Evolutionary conservation across 2,113 vertebrate genomes (phyloP).

Genomic region (Petrocephalus zakoni): DNA sequence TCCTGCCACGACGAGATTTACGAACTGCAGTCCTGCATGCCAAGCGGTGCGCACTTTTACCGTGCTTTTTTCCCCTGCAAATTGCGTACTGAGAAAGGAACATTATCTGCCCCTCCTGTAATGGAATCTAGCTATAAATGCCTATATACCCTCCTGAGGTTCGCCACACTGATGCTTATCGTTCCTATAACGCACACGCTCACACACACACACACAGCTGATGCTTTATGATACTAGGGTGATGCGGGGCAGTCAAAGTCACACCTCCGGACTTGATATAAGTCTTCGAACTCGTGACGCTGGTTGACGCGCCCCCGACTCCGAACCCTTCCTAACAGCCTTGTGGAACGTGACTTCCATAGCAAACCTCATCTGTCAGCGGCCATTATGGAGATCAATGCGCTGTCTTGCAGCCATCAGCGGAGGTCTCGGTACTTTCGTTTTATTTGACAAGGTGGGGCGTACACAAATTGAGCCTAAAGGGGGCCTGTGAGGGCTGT

Average conservation of each 20-base stretch:
- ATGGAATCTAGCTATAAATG: slow-evolving; percentile 5
- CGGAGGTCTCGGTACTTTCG: neutral
- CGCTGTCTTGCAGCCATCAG: neutral
- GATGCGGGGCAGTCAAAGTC: neutral
- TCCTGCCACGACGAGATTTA: neutral
- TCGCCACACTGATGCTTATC: slow-evolving; percentile 9
- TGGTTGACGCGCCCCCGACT: neutral
- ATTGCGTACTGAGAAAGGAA: neutral
- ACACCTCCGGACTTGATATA: neutral
- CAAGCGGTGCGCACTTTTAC: neutral
- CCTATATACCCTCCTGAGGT: slow-evolving; percentile 4
- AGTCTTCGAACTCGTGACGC: neutral
- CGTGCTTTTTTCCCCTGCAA: neutral
- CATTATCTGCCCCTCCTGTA: slow-evolving; percentile 11
- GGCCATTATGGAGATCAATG: slow-evolving; percentile 17
- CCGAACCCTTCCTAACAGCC: slow-evolving; percentile 8
- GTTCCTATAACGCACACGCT: neutral
- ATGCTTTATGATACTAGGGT: slow-evolving; percentile 1
- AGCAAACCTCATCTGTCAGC: neutral
- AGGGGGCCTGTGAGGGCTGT: neutral
- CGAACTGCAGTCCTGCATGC: neutral
- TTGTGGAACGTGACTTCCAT: slow-evolving; percentile 11
- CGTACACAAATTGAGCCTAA: neutral
- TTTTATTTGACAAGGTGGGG: neutral
- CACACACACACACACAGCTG: neutral